Evolutionary conservation across 2,113 vertebrate genomes (phyloP).

Genomic region (Athene cunicularia): DNA sequence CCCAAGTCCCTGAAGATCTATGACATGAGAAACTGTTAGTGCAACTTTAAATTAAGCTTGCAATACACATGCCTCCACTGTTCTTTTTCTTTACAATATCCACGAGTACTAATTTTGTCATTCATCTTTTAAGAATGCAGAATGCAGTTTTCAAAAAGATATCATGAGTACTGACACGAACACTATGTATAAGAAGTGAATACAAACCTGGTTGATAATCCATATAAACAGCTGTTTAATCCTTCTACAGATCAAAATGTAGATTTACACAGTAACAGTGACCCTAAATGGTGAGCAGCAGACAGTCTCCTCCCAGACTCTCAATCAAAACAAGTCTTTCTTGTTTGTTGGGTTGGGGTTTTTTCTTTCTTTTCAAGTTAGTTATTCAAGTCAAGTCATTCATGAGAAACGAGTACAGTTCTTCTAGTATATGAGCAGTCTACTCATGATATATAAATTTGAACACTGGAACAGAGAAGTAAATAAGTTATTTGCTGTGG

Average conservation of each 20-base stretch:
- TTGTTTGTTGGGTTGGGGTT: neutral
- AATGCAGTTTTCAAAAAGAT: neutral
- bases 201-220: neutral
- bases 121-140: neutral
- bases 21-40: neutral
- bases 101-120: neutral
- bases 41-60: neutral
- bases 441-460: neutral
- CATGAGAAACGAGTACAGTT: neutral
- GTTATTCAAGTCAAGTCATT: neutral
- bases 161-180: neutral
- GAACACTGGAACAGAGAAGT: neutral
- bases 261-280: neutral
- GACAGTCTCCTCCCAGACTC: neutral
- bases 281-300: neutral
- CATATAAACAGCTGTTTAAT: neutral
- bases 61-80: neutral
- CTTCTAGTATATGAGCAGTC: neutral
- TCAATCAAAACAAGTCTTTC: neutral
- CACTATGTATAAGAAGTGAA: neutral
- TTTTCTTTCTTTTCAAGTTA: neutral
- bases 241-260: neutral
- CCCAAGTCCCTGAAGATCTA: neutral
- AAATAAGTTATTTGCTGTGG: neutral
- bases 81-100: neutral